Evolutionary conservation across 1,140 invertebrate genomes (phyloP), one percentile per base, ranked within the genome.

Genomic region (Lithobius niger): DNA sequence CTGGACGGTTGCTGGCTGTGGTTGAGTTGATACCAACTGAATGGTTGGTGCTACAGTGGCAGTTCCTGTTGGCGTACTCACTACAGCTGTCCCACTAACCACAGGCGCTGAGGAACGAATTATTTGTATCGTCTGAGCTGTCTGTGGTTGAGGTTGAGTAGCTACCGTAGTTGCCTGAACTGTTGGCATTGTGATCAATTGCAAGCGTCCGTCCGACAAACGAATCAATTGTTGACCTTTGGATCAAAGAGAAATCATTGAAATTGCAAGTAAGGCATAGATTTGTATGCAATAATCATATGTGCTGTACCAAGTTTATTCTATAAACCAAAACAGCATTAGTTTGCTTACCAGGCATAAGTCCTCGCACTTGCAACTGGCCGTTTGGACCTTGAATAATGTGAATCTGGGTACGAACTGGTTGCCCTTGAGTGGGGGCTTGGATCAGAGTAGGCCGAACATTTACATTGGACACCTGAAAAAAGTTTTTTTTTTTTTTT

Each of bases 141-240:
- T 40, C 15, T 40, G 40, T 25, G 57, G 45, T 22, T 49, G 43
- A 15, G 55, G 43, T 51, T 61, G 61, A 21, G 58, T 56, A 36
- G 69, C 68, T 3, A 63, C 60, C 1, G 65, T 25, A 19, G 66
- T 54, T 51, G 65, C 36, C 61, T 74, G 74, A 10, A 61, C 55
- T 1, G 31, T 59, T n/a, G 66, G 65, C 53, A 69, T 79, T 31
- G 80, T 84, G 19, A 93, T 75, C 2, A 95, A 82, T 64, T 96
- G 91, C 27, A 96, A 71, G 69, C 92, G 88, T 0, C 93, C 93
- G 72, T 96, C 91, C 0, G 91, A 82, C 77, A 93, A 83, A 67
- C 94, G 86, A 22, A 95, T 82, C 24, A 95, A 72, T 63, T 95
- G 89, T 65, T 97, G 93, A n/a, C 91, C 77, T 69, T 57, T 24